Base-by-base conservation (phyloP, 2,797 vertebrate species). In the Malacoctenus gilli region DNA sequence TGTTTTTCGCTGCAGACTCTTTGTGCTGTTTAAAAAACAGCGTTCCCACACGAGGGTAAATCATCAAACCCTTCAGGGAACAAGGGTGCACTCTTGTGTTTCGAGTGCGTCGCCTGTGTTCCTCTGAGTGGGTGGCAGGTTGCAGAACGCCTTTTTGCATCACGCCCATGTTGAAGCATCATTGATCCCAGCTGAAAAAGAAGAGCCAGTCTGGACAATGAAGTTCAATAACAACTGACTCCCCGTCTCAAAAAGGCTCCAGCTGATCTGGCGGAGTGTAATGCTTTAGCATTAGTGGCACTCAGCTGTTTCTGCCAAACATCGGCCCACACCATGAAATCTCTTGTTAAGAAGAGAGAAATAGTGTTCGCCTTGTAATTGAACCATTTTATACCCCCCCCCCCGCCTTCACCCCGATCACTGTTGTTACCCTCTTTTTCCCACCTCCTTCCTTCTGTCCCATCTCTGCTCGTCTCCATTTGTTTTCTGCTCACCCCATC, bases 331-430 rank as follows among this genome's bases (percentile, higher is more conserved):
- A 95, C 94, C 96, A 93, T 98, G 96, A 98, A 98, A 99, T 99
- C 95, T 95, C 95, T 96, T 95, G 95, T 97, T 98, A 99, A 94
- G 96, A 94, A 95, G 94, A 96, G 94, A 97, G 95, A 97, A 97
- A 97, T 96, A 92, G 95, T 95, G 95, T 95, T 96, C 90, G 89
- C 94, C 94, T 94, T 92, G 95, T 96, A 97, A 98, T 98, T 98
- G 95, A 96, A 99, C 95, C 95, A 94, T 96, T 98, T 95, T 95
- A 94, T 93, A 93, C 94, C 94, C 77, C 91, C 85, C 87, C 80
- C 77, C 84, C 19, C 14, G 4, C 14, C 25, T 9, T 9, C 9
- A 1, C 56, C 79, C 18, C 78, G 59, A 87, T 84, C 82, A 75
- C 70, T 77, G 59, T 68, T 47, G 56, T 85, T 79, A 83, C 84